phyloP scores from a whole-genome alignment of 2,888 invertebrate genomes.

The Melanostoma mellinum region DNA sequence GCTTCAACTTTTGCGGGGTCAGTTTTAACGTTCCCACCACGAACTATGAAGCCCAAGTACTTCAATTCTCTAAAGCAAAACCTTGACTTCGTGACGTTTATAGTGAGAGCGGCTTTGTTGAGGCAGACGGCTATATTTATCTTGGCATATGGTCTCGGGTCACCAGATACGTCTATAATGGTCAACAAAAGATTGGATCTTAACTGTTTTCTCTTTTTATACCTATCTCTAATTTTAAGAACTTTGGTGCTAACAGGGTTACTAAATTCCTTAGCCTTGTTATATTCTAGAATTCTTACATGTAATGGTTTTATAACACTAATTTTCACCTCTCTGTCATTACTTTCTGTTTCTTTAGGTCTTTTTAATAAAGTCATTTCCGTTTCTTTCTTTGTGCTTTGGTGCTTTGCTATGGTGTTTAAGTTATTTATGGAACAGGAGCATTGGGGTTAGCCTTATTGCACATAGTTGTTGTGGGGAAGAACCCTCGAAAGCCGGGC shows the following conservation, averaged over 20 bases:
- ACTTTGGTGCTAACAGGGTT: too few species aligned
- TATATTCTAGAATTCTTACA: not conserved
- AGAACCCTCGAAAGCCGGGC: too few species aligned
- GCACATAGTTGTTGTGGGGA: too few species aligned
- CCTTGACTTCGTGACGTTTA: slow-evolving; percentile 38
- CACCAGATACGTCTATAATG: not conserved
- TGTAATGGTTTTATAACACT: not conserved
- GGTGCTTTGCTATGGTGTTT: too few species aligned
- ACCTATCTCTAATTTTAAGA: too few species aligned
- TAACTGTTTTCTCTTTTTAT: not conserved
- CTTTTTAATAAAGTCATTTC: not conserved
- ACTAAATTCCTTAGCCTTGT: not conserved
- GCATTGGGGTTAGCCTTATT: too few species aligned
- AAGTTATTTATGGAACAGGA: too few species aligned
- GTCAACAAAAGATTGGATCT: not conserved
- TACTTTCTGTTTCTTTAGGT: too few species aligned
- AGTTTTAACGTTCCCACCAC: slow-evolving; percentile 39
- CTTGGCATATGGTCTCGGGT: slow-evolving; percentile 1
- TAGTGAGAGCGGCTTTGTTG: slow-evolving; percentile 42
- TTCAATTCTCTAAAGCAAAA: slow-evolving; percentile 61
- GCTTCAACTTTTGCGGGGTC: slow-evolving; percentile 55
- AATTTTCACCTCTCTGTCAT: too few species aligned
- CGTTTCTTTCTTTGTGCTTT: not conserved
- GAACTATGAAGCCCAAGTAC: slow-evolving; percentile 60
- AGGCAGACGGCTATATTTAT: slow-evolving; percentile 32